Base-by-base conservation (phyloP, 2,888 invertebrate genomes). In the Hydriomena furcata region DNA sequence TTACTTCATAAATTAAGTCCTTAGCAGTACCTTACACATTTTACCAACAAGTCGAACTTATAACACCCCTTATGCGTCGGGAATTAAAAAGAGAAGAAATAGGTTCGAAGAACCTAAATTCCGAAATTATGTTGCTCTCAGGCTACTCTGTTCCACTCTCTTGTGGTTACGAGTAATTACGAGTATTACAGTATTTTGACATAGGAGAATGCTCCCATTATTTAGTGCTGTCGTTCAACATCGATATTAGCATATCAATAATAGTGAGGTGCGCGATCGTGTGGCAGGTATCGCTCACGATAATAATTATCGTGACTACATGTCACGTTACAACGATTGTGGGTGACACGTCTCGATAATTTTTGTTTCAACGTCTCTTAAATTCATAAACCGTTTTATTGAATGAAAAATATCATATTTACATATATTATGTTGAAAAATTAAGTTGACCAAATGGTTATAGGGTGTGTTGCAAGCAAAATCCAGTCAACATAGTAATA, bases 301-400 rank as follows among this genome's bases (percentile, higher is more conserved):
- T 55, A 41, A 43, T 28, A 48, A 25, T 17, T 44, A n/a, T 76
- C 82, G 82, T 82, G 82, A 75, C 67, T 49, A 10, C 54, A 32
- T 56, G 70, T 82, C 82, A 82, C 82, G 82, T 65, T 68, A 34
- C 61, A 41, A 41, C 46, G 32, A 47, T 36, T 38, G 24, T 47
- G 10, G 30, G 30, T 27, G 51, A 45, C 45, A 45, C 31, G 36
- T 44, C 7, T 27, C 11, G 17, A 36, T 31, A 35, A 51, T 52
- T 37, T 32, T 5, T 11, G 23, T 46, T 32, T 46, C 31, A 11
- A 28, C 17, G 13, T 7, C 31, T 20, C 40, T 35, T 34, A 38
- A 51, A 41, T 20, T 23, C 30, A 25, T 51, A 46, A 41, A 46
- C 25, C 12, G 12, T 23, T 13, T 43, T 25, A 44, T 50, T 38